A percentile compares a stretch with the other conserved stretches of the same genome.
Evolutionary conservation across 2,113 vertebrate genomes (phyloP).

Genomic region (Pygoscelis antarcticus): DNA sequence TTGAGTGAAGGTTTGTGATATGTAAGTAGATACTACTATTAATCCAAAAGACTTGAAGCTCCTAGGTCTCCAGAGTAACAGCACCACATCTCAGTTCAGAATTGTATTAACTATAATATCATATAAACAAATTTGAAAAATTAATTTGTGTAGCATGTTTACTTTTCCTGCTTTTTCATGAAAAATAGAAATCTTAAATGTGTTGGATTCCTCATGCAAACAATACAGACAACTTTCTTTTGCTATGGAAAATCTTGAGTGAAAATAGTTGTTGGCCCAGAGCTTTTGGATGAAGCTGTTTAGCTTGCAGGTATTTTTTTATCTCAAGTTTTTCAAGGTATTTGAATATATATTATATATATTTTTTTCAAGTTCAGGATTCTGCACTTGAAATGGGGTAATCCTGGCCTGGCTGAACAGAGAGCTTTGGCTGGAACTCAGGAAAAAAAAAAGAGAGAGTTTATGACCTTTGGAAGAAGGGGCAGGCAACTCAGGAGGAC

Average conservation of each 20-base stretch:
- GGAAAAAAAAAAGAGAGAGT: not conserved
- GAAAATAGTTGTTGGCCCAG: not conserved
- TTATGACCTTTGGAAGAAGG: not conserved
- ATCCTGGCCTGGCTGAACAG: not conserved
- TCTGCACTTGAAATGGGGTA: not conserved
- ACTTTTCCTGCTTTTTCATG: not conserved
- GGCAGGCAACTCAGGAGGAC: not conserved
- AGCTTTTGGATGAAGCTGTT: not conserved
- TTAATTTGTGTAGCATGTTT: not conserved
- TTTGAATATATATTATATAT: not conserved
- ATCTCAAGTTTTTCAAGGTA: not conserved
- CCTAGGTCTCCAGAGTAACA: not conserved
- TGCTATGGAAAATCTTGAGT: not conserved
- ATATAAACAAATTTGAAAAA: not conserved
- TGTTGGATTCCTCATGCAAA: not conserved
- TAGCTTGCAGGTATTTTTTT: not conserved
- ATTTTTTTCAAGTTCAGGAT: not conserved
- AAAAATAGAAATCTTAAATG: not conserved
- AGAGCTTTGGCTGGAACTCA: not conserved
- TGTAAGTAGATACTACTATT: not conserved
- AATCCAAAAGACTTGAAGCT: not conserved
- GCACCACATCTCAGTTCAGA: not conserved
- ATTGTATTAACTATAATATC: not conserved
- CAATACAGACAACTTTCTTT: not conserved
- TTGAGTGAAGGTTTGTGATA: not conserved